These are phyloP conservation scores for Hydra vulgaris DNA, from an alignment of 30 jellyfish, hydroid and myxozoan species.

Conservation along the genomic window DNA sequence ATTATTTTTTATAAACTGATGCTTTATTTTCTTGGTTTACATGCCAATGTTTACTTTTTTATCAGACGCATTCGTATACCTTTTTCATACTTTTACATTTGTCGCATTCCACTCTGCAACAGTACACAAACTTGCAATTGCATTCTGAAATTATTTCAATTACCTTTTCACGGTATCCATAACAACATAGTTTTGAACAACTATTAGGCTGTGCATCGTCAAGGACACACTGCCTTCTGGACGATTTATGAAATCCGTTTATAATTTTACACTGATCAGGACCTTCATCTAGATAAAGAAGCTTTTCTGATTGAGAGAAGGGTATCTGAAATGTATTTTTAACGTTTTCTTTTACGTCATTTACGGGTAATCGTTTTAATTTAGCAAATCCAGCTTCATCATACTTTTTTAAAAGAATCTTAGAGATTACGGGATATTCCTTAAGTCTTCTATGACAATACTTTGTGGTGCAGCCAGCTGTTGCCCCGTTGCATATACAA, in stretches of 20 bases:
- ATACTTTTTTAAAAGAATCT: constrained; percentile 39
- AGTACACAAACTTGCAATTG: constrained; percentile 65
- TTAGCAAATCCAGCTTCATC: constrained; percentile 37
- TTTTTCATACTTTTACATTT: constrained; percentile 27
- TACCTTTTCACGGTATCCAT: constrained; percentile 50
- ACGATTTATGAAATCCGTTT: constrained; percentile 14
- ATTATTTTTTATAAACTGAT: too few species aligned
- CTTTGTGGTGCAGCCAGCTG: constrained; percentile 78
- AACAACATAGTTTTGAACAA: constrained; percentile 82
- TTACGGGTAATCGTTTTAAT: background rate
- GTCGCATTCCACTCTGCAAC: constrained; percentile 80
- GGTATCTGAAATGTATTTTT: background rate
- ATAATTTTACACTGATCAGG: constrained; percentile 32
- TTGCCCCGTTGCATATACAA: constrained; percentile 89
- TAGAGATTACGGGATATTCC: constrained; percentile 58
- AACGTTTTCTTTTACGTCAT: background rate
- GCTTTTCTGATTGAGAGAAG: constrained; percentile 5
- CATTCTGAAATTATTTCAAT: constrained; percentile 65
- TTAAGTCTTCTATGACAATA: constrained; percentile 74
- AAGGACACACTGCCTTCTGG: constrained; percentile 68
- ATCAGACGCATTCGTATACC: constrained; percentile 22
- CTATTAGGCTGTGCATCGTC: constrained; percentile 59
- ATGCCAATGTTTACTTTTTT: background rate
- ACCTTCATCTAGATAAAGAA: constrained; percentile 44
- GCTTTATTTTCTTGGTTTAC: background rate